These are phyloP conservation scores for Scaptomyza montana DNA, from an alignment of 1,140 invertebrate genomes.

Conservation along the genomic window DNA sequence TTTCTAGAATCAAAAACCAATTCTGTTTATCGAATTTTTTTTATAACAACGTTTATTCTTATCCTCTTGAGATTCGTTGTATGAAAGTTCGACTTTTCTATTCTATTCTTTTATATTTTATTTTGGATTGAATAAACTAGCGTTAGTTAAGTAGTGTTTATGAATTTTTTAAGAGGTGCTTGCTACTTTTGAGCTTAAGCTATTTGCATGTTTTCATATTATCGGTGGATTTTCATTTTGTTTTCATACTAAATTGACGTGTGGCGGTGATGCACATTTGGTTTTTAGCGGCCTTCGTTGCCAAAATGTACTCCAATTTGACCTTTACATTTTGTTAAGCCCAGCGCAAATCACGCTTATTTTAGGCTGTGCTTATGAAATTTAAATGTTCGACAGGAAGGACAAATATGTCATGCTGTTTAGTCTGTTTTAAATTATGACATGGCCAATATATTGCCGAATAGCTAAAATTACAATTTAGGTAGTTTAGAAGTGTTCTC, in stretches of 20 bases:
- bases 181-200: too few species aligned
- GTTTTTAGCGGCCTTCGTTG: slow-evolving; percentile 5
- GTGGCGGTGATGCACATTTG: not conserved
- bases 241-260: not conserved
- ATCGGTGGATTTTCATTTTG: not conserved
- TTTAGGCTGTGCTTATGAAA: slow-evolving; percentile 2
- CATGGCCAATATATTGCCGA: not conserved
- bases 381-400: not conserved
- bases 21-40: too few species aligned
- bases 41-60: too few species aligned
- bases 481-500: too few species aligned
- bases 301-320: slow-evolving; percentile 14
- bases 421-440: not conserved
- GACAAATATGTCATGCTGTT: not conserved
- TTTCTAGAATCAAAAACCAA: too few species aligned
- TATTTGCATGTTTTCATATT: too few species aligned
- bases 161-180: too few species aligned
- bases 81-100: too few species aligned
- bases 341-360: not conserved
- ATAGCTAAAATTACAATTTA: not conserved
- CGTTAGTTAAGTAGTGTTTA: too few species aligned
- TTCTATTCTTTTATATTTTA: too few species aligned
- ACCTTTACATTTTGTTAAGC: slow-evolving; percentile 14
- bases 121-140: too few species aligned
- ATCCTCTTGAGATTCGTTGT: too few species aligned